Percentiles rank a stretch among this genome's conserved stretches.
Conservation (phyloP, 2,797 vertebrate species). For the Ptychobarbus kaznakovi region DNA sequence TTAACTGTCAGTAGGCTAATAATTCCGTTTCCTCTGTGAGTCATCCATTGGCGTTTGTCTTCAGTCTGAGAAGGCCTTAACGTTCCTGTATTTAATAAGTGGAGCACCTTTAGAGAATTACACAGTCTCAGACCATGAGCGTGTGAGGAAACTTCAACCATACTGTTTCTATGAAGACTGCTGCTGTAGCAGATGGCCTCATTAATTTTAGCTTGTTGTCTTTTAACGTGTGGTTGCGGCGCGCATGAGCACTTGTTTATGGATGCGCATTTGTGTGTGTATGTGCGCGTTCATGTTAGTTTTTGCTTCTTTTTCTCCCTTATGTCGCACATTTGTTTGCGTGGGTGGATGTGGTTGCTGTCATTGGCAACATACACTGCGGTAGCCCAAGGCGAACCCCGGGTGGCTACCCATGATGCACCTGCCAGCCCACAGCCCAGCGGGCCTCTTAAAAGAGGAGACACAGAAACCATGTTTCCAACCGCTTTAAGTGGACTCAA, state of each 20-base stretch:
- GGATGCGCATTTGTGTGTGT: constrained; percentile 15
- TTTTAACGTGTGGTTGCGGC: constrained; percentile 65
- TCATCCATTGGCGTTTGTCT: constrained; percentile 18
- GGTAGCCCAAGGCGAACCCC: constrained; percentile 49
- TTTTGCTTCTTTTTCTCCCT: constrained; percentile 36
- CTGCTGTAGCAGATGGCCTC: constrained; percentile 67
- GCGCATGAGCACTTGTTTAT: neutral
- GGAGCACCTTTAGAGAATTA: constrained; percentile 46
- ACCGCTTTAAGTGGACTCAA: neutral
- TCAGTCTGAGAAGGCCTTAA: constrained; percentile 11
- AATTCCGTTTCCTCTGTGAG: constrained; percentile 38
- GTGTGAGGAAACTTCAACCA: constrained; percentile 27
- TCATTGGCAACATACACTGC: constrained; percentile 29
- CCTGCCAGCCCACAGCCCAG: constrained; percentile 18
- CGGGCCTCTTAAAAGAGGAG: constrained; percentile 20
- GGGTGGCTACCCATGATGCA: constrained; percentile 50
- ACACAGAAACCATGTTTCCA: neutral
- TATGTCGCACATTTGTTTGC: constrained; percentile 42
- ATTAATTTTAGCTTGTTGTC: constrained; percentile 74
- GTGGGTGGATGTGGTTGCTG: constrained; percentile 50
- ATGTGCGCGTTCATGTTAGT: neutral
- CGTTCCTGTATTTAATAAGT: constrained; percentile 40
- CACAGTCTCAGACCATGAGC: constrained; percentile 6
- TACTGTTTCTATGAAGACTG: constrained; percentile 60
- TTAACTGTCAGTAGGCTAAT: constrained; percentile 31